Evolutionary conservation across 2,888 invertebrate genomes (phyloP), one percentile per base, ranked within the genome.

Genomic region (Cryptocephalus moraei): DNA sequence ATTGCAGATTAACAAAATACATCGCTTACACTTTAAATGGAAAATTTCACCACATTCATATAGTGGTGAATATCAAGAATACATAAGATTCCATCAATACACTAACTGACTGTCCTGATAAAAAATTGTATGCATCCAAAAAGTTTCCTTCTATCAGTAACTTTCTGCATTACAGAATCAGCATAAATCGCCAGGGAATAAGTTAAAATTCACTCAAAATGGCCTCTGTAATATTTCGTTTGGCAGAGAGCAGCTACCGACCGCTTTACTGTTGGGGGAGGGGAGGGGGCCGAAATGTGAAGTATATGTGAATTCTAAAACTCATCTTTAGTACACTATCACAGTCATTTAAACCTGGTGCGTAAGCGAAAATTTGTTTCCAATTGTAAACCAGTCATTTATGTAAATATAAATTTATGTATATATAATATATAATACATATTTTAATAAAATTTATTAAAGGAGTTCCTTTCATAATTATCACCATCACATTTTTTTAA

Each of bases 241-340:
- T 51, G 44, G 34, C 22, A 22, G 22, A 22, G 22, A 22, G 22
- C 22, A 22, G 22, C 22, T 22, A 22, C 2, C 3, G 22, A 22
- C 22, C 22, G 22, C 22, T 22, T 22, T 22, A 22, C 22, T 6
- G 22, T 22, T 22, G 22, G 22, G 22, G 22, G 22, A 22, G 22
- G 22, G 22, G 22, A 22, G 22, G 22, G 22, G 22, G 52, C 54
- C 49, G 50, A 55, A 49, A 47, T 50, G 45, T 49, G 53, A 53
- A 54, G 52, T 52, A 51, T 54, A 51, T 50, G 22, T 22, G 22
- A 22, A 22, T 22, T 22, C 22, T 50, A 48, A 55, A 54, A 49
- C 52, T 65, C 62, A 62, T 68, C 69, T 70, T 70, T 69, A 69
- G 67, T 69, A 66, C 69, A 69, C 69, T 71, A 71, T 71, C 71